phyloP scores from a whole-genome alignment of 2,888 invertebrate species.

The Hedya salicella region DNA sequence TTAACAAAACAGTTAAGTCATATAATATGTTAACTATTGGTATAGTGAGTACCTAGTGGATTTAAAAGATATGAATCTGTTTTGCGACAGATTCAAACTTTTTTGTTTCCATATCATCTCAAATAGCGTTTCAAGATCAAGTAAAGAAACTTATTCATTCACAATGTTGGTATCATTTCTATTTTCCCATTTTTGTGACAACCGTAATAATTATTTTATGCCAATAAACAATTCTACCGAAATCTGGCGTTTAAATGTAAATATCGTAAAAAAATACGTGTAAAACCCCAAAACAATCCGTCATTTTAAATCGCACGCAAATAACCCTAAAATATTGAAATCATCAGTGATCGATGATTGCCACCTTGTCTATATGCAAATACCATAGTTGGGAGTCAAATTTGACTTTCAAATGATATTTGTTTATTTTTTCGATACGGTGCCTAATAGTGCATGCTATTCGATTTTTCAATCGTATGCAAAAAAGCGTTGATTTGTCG shows the following conservation, averaged over 20 bases:
- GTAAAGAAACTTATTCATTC: too few species aligned
- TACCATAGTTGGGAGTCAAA: slow-evolving; percentile 67
- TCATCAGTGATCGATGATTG: slow-evolving; percentile 72
- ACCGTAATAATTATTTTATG: too few species aligned
- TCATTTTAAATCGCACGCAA: slow-evolving; percentile 55
- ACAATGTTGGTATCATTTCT: too few species aligned
- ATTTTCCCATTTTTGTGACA: too few species aligned
- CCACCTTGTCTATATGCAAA: slow-evolving; percentile 81
- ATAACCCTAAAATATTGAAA: slow-evolving; percentile 67
- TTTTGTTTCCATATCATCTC: too few species aligned
- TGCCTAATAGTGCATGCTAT: slow-evolving; percentile 69
- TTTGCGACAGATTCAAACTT: too few species aligned
- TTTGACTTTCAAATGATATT: slow-evolving; percentile 80
- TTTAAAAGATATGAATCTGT: too few species aligned
- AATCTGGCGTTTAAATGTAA: slow-evolving; percentile 24
- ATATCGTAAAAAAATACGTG: slow-evolving; percentile 51
- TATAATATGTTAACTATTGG: too few species aligned
- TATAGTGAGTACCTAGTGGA: too few species aligned
- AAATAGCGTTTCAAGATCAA: too few species aligned
- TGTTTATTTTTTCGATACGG: slow-evolving; percentile 75
- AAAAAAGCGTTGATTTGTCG: slow-evolving; percentile 62
- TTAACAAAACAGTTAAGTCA: too few species aligned
- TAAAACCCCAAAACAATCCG: slow-evolving; percentile 54
- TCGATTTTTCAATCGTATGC: slow-evolving; percentile 63
- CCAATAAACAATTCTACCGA: background rate